phyloP scores from a whole-genome alignment of 2,888 invertebrate genomes.

The Clitarchus hookeri region DNA sequence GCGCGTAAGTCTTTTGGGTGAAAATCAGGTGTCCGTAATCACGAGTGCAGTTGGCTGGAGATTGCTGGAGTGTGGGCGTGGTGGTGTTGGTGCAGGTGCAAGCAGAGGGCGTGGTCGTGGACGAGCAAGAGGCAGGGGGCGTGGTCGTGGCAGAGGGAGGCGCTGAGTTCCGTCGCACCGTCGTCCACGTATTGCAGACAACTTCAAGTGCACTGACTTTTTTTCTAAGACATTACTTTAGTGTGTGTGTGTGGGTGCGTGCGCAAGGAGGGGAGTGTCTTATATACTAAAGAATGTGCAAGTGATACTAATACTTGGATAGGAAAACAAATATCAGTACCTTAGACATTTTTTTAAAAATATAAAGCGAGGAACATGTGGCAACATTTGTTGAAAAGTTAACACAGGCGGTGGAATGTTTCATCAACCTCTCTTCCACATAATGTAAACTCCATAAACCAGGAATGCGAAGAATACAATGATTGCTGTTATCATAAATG shows the following conservation, averaged over 20 bases:
- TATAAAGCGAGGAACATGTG: not conserved
- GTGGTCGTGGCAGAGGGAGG: slow-evolving; percentile 70
- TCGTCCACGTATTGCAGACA: not conserved
- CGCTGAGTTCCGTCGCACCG: slow-evolving; percentile 48
- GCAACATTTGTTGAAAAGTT: not conserved
- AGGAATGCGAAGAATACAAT: slow-evolving; percentile 36
- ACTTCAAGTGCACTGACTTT: not conserved
- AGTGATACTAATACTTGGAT: not conserved
- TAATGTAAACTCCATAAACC: slow-evolving; percentile 36
- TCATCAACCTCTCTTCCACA: slow-evolving; percentile 25
- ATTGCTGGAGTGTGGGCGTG: not conserved
- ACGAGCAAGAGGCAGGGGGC: slow-evolving; percentile 70
- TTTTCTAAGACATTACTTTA: slow-evolving; percentile 10
- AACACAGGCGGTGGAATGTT: not conserved
- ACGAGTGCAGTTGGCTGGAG: not conserved
- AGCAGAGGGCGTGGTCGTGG: slow-evolving; percentile 62
- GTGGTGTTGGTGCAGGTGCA: slow-evolving; percentile 39
- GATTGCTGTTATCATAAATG: slow-evolving; percentile 36
- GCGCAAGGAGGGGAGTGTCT: not conserved
- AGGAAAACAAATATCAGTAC: not conserved
- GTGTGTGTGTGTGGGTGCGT: not conserved
- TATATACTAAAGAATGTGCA: not conserved
- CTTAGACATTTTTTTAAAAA: not conserved
- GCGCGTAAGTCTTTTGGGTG: slow-evolving; percentile 18
- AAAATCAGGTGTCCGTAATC: not conserved